A percentile compares a stretch with the other conserved stretches of the same genome.
Conservation (phyloP, 2,113 vertebrate genomes). For the Notothenia rossii region DNA sequence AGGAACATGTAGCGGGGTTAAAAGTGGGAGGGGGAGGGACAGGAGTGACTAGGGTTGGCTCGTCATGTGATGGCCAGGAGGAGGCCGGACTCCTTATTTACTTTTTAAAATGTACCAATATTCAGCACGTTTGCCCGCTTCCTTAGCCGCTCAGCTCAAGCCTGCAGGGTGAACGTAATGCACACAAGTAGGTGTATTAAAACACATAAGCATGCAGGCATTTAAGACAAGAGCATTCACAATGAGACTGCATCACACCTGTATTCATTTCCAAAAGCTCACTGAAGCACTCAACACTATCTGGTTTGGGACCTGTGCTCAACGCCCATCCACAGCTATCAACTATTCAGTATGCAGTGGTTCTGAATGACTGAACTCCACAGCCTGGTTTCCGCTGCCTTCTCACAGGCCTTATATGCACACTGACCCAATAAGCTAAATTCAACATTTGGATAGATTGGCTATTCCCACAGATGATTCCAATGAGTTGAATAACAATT, state of each 20-base stretch:
- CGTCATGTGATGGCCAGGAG: conserved; percentile 76
- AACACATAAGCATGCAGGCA: not conserved
- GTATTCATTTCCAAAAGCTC: conserved; percentile 6
- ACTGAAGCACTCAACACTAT: conserved; percentile 2
- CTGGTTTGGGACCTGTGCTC: conserved; percentile 34
- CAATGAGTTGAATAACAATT: conserved; percentile 25
- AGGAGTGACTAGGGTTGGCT: conserved; percentile 66
- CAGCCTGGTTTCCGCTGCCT: conserved; percentile 35
- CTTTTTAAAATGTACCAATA: conserved; percentile 64
- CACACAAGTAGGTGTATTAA: conserved; percentile 17
- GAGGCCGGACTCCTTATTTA: conserved; percentile 72
- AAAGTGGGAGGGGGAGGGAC: conserved; percentile 63
- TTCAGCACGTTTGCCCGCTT: conserved; percentile 32
- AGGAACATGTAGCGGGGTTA: conserved; percentile 76
- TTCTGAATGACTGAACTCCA: conserved; percentile 67
- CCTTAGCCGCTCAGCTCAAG: conserved; percentile 17
- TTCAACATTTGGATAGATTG: conserved; percentile 18
- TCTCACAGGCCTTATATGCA: conserved; percentile 38
- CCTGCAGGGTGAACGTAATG: not conserved
- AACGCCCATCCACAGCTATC: conserved; percentile 43
- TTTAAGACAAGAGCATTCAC: not conserved
- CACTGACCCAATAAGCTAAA: conserved; percentile 35
- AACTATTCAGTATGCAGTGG: conserved; percentile 53
- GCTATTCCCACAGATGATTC: conserved; percentile 32
- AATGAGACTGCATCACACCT: conserved; percentile 26